Percentiles rank a stretch among this genome's conserved stretches.
phyloP scores from a whole-genome alignment of 2,888 invertebrate genomes.

The Tenthredo notha region DNA sequence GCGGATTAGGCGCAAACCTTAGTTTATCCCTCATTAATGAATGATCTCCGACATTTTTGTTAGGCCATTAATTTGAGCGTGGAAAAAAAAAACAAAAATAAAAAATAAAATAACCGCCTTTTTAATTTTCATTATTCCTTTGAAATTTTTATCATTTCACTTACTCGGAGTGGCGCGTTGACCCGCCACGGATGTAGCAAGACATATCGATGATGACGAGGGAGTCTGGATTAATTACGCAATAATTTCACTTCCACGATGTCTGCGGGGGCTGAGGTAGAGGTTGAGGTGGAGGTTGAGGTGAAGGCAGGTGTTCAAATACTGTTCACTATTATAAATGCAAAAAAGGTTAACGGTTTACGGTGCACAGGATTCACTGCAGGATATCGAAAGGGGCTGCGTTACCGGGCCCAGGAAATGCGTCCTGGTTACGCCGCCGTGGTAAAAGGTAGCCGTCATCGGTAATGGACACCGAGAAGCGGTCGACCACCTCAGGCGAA shows the following conservation, averaged over 20 bases:
- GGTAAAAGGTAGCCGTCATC: conserved; percentile 39
- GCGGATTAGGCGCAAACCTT: background rate
- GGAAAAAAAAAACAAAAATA: background rate
- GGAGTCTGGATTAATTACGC: conserved; percentile 18
- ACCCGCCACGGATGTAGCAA: conserved; percentile 74
- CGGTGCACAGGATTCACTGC: conserved; percentile 6
- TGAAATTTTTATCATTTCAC: conserved; percentile 62
- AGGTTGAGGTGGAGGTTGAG: background rate
- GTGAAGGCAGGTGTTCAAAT: background rate
- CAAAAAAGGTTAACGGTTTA: background rate
- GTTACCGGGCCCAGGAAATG: conserved; percentile 13
- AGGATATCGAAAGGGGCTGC: background rate
- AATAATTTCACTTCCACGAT: conserved; percentile 6
- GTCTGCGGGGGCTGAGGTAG: background rate
- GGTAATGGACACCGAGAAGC: conserved; percentile 35
- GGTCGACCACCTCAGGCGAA: conserved; percentile 43
- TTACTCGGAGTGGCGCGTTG: conserved; percentile 79
- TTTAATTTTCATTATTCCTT: background rate
- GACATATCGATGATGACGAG: conserved; percentile 70
- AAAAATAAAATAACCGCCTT: background rate
- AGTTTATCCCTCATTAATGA: background rate
- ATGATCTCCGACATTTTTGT: background rate
- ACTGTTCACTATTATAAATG: background rate
- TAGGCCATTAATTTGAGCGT: background rate
- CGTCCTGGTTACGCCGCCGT: conserved; percentile 39